These are phyloP conservation scores for Trachelus tabidus DNA, from an alignment of 2,888 invertebrate species.

Conservation along the genomic window DNA sequence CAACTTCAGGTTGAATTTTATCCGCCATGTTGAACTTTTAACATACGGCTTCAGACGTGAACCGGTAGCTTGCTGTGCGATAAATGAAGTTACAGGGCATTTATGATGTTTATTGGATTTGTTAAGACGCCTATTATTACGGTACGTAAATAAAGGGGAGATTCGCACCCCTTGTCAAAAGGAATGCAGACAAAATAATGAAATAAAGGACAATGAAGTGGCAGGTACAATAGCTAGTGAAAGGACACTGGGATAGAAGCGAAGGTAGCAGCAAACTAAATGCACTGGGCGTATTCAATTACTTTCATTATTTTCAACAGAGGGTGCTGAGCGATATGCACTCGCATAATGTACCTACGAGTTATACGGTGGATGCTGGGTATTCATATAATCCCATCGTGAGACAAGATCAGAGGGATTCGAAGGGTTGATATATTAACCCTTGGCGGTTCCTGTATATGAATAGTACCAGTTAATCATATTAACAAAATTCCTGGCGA, in stretches of 20 bases:
- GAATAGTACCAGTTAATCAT: conserved; percentile 12
- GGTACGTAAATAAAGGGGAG: conserved; percentile 47
- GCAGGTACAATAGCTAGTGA: conserved; percentile 58
- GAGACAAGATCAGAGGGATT: conserved; percentile 27
- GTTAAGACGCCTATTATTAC: conserved; percentile 60
- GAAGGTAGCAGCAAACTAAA: conserved; percentile 44
- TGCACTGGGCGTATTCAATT: conserved; percentile 66
- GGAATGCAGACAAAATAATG: conserved; percentile 58
- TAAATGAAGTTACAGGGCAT: conserved; percentile 41
- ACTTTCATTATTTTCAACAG: conserved; percentile 62
- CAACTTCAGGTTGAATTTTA: neutral
- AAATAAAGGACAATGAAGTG: conserved; percentile 60
- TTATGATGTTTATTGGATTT: conserved; percentile 63
- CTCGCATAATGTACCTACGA: conserved; percentile 19
- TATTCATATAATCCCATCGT: conserved; percentile 27
- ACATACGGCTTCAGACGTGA: neutral
- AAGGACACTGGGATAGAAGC: conserved; percentile 16
- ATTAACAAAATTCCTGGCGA: conserved; percentile 23
- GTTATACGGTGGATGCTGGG: neutral
- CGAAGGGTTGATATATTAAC: conserved; percentile 15
- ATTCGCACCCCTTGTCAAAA: conserved; percentile 27
- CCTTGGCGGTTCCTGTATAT: neutral
- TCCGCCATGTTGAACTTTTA: neutral
- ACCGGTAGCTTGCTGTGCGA: neutral
- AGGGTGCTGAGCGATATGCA: conserved; percentile 40